phyloP scores from a whole-genome alignment of 2,888 invertebrate species.

The Eupithecia insigniata region DNA sequence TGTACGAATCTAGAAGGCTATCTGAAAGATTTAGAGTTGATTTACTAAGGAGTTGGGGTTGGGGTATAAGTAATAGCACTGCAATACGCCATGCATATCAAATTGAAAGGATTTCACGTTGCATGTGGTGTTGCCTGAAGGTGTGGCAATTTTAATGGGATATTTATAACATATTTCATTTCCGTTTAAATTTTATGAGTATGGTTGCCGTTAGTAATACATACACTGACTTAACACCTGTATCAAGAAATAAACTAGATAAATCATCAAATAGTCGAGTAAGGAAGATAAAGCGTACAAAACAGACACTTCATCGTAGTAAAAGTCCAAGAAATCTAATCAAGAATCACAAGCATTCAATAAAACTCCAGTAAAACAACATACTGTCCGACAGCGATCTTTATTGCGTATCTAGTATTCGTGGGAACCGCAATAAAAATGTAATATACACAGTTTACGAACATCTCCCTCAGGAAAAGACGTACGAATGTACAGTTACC shows the following conservation, averaged over 20 bases:
- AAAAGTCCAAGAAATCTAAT: slow-evolving; percentile 3
- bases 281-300: not conserved
- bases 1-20: not conserved
- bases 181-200: not conserved
- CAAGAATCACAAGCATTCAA: slow-evolving; percentile 7
- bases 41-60: not conserved
- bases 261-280: not conserved
- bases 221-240: not conserved
- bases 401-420: slow-evolving; percentile 17
- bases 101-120: not conserved
- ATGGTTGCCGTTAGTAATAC: not conserved
- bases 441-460: slow-evolving; percentile 18
- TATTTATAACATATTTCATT: not conserved
- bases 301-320: not conserved
- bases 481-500: not conserved
- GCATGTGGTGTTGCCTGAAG: not conserved
- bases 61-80: not conserved
- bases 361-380: slow-evolving; percentile 17
- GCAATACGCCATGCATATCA: not conserved
- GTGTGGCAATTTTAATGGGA: not conserved
- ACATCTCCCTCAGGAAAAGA: slow-evolving; percentile 24
- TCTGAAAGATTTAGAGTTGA: not conserved
- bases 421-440: slow-evolving; percentile 33
- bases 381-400: slow-evolving; percentile 25
- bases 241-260: not conserved